Conservation (phyloP, 2,888 invertebrate genomes). For the Nycteola revayana region DNA sequence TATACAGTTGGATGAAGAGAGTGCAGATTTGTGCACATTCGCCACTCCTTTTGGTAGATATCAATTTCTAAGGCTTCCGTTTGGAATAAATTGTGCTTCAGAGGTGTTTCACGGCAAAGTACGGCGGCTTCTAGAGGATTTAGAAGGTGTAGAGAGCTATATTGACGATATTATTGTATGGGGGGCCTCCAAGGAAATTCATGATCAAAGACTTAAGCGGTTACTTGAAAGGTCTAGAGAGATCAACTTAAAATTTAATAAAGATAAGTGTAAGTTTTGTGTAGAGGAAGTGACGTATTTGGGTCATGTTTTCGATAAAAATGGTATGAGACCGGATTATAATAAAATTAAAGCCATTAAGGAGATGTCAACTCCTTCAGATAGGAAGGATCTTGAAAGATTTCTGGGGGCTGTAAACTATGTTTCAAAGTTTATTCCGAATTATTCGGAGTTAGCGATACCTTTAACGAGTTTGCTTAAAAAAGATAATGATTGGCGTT, state of each 20-base stretch:
- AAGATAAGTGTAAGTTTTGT: slow-evolving; percentile 15
- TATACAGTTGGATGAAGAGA: not conserved
- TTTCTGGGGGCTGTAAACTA: not conserved
- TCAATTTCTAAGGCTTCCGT: slow-evolving; percentile 2
- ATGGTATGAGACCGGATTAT: slow-evolving; percentile 20
- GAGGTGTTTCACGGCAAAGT: slow-evolving; percentile 3
- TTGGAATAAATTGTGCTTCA: not conserved
- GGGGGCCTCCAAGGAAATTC: not conserved
- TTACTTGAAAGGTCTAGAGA: not conserved
- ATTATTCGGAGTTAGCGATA: slow-evolving; percentile 10
- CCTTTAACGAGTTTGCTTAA: slow-evolving; percentile 12
- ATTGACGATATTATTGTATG: slow-evolving; percentile 3
- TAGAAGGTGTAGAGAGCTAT: slow-evolving; percentile 4
- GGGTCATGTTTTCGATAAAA: slow-evolving; percentile 20
- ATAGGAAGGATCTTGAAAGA: slow-evolving; percentile 18
- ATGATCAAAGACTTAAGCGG: not conserved
- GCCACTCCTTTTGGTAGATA: slow-evolving; percentile 1
- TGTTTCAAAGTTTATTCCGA: slow-evolving; percentile 16
- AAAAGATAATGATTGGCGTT: slow-evolving; percentile 13
- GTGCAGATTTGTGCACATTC: slow-evolving; percentile 3
- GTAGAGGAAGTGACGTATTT: slow-evolving; percentile 19
- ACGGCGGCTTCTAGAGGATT: not conserved
- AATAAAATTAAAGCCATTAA: slow-evolving; percentile 20
- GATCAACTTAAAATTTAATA: slow-evolving; percentile 18
- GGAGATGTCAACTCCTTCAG: slow-evolving; percentile 15